These are phyloP conservation scores for Urechis unicinctus DNA, from an alignment of 2,888 invertebrate genomes.

Conservation along the genomic window DNA sequence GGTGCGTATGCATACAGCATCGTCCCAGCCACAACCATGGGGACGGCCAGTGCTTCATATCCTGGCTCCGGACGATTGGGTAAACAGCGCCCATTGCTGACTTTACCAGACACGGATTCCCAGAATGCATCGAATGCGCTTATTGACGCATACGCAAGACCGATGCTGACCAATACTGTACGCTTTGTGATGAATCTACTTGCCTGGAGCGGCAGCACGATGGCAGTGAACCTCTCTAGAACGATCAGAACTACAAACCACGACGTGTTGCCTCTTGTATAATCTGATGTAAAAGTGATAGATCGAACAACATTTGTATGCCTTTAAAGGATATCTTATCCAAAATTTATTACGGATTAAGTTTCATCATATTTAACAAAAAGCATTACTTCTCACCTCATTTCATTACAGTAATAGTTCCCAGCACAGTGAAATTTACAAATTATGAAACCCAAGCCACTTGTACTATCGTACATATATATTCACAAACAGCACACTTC, in stretches of 20 bases:
- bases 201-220: constrained; percentile 25
- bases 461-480: too few species aligned
- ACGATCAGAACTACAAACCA: constrained; percentile 28
- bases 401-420: too few species aligned
- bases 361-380: constrained; percentile 24
- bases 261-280: constrained; percentile 28
- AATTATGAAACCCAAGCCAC: too few species aligned
- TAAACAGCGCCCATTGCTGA: constrained; percentile 20
- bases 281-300: too few species aligned
- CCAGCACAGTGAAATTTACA: too few species aligned
- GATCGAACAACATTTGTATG: too few species aligned
- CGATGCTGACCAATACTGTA: constrained; percentile 14
- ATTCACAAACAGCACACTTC: too few species aligned
- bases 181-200: constrained; percentile 22
- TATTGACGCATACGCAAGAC: constrained; percentile 17
- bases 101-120: constrained; percentile 21
- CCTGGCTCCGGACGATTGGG: constrained; percentile 18
- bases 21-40: constrained; percentile 13
- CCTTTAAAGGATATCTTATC: too few species aligned
- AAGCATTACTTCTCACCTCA: too few species aligned
- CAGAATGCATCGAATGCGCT: constrained; percentile 21
- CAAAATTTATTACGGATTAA: constrained; percentile 22
- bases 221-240: constrained; percentile 28
- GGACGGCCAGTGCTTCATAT: constrained; percentile 15
- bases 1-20: constrained; percentile 23